These are phyloP conservation scores for Lophura nycthemera DNA, from an alignment of 2,113 vertebrate species.

Conservation along the genomic window DNA sequence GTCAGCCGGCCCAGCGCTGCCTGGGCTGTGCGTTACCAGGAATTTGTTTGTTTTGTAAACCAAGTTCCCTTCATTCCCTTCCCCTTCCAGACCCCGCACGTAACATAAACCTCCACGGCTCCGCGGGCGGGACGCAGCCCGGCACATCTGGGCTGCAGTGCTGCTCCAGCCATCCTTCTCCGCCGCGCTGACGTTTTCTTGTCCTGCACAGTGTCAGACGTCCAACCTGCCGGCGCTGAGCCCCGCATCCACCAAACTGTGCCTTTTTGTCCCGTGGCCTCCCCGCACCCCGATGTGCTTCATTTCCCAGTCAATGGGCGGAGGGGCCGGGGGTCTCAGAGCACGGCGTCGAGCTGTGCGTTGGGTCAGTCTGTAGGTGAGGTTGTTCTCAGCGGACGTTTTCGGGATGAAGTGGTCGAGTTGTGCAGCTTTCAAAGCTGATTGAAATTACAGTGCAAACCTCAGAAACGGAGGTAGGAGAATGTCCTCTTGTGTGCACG, in stretches of 20 bases:
- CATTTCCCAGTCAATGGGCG: background rate
- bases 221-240: conserved; percentile 28
- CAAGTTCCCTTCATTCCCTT: conserved; percentile 62
- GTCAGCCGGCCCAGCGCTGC: conserved; percentile 74
- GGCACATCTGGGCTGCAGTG: conserved; percentile 1
- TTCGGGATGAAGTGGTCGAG: background rate
- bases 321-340: background rate
- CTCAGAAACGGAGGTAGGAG: conserved; percentile 8
- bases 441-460: conserved; percentile 13
- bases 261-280: background rate
- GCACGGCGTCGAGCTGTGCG: background rate
- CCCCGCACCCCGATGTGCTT: background rate
- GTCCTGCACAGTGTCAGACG: conserved; percentile 40
- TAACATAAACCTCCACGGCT: conserved; percentile 52
- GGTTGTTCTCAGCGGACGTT: background rate
- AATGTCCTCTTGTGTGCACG: conserved; percentile 19
- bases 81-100: conserved; percentile 18
- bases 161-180: background rate
- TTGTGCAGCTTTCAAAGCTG: background rate
- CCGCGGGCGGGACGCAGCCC: background rate
- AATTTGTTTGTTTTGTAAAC: conserved; percentile 83
- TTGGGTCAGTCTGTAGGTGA: background rate
- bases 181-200: background rate
- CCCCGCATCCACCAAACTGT: rapidly evolving
- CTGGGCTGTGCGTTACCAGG: conserved; percentile 77